phyloP scores from a whole-genome alignment of 2,888 invertebrate species.

The Thecophora atra region DNA sequence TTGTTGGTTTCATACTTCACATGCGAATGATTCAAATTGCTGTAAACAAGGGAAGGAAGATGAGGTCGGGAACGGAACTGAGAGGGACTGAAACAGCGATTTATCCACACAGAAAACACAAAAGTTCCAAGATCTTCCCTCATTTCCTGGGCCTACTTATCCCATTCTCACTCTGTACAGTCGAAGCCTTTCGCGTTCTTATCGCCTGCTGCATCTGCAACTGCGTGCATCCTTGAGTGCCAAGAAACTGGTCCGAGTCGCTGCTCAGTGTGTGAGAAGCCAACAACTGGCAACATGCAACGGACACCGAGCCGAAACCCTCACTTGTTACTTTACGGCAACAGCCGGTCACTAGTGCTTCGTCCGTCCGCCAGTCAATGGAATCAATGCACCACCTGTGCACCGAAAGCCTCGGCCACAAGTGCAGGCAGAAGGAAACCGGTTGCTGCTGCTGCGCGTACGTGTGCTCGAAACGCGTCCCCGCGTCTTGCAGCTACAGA shows the following conservation, averaged over 20 bases:
- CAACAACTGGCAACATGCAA: not conserved
- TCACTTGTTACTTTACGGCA: conserved; percentile 60
- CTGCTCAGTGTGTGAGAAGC: conserved; percentile 13
- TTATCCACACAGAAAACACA: not conserved
- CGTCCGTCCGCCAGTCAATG: conserved; percentile 5
- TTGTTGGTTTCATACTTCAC: not conserved
- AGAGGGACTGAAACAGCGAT: not conserved
- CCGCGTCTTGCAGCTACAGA: not conserved
- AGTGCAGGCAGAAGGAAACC: not conserved
- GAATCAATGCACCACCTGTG: conserved; percentile 37
- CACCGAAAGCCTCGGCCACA: conserved; percentile 12
- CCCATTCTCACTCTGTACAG: too few species aligned
- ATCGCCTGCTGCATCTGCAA: conserved; percentile 9
- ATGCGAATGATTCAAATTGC: conserved; percentile 3
- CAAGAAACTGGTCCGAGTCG: not conserved
- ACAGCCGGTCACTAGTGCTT: conserved; percentile 13
- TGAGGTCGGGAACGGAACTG: not conserved
- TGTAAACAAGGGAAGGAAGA: not conserved
- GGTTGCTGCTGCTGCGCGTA: conserved; percentile 23
- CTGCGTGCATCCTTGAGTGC: not conserved
- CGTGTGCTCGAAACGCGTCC: conserved; percentile 27
- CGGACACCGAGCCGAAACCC: conserved; percentile 16
- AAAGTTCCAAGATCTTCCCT: not conserved
- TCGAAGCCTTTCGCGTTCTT: not conserved
- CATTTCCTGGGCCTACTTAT: not conserved